Evolutionary conservation across 2,113 vertebrate genomes (phyloP), one percentile per base, ranked within the genome.

Genomic region (Cygnus buccinator): DNA sequence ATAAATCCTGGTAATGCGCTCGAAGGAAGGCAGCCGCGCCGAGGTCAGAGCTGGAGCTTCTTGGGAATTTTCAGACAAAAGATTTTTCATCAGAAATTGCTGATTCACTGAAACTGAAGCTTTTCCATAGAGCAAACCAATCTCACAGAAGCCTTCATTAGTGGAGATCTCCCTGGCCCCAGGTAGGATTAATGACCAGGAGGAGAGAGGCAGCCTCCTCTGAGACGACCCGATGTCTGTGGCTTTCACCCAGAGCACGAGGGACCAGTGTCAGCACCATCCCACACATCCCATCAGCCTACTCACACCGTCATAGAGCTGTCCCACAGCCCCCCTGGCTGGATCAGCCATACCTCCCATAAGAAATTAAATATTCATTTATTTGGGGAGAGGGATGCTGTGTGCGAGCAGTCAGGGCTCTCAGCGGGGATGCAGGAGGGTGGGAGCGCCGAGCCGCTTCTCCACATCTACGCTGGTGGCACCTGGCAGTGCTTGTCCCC

Each of bases 71-170:
- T 73, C 93, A 93, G 81, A 94, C 71, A 79, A 73, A 95, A 95
- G 91, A 95, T 95, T 95, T 96, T 95, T 95, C 94, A 95, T 95
- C 94, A 74, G 84, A 95, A 97, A 79, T 73, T 96, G 96, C 94
- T 96, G 95, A 97, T 95, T 97, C 94, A 93, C 90, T 11, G 0
- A 86, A 96, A 95, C 44, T 2, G 44, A 94, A 84, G 94, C 84
- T 95, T 88, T 93, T 80, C 87, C 78, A 63, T 25, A 72, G 75
- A 89, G 83, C 81, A 95, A 95, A 85, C 78, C 94, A 70, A 96
- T 97, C 87, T 95, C 9, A 0, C 66, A 66, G 87, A 67, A 93
- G 63, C 71, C 83, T 94, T 91, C 92, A 93, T 93, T 91, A 95
- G 82, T 37, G 44, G 44, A 93, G 50, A 39, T 91, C 91, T 95